Base-by-base conservation (phyloP, 2,797 vertebrate species). In the Orientallactaga sibirica region DNA sequence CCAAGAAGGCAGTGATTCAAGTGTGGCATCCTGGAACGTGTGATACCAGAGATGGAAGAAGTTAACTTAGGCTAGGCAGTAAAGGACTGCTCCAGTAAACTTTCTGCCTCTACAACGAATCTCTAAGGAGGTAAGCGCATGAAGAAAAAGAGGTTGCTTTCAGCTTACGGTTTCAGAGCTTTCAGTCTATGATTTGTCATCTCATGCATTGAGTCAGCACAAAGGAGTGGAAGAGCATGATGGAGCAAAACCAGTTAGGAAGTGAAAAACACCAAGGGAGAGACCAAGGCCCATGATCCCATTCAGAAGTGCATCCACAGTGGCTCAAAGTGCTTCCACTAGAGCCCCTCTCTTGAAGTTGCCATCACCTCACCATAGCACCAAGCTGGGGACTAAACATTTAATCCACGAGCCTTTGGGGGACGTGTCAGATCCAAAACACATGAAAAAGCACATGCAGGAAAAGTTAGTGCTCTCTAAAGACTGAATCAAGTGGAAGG, bases 401-500 rank as follows among this genome's bases (percentile, higher is more conserved):
- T 86, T 86, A 62, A 62, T 52, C 58, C 70, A 62, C 4, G 19
- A 86, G 37, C 19, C 33, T 74, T 9, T 22, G 58, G 62, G 16
- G 58, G 19, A 74, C 18, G n/a, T 22, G 1, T 0, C 58, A 62
- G 55, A 74, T 62, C 27, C 58, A 22, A 86, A 55, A 64, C 62
- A 41, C 43, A 83, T n/a, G 12, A 86, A 55, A 48, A 43, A 78
- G 48, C 25, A 61, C 29, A 41, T 58, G n/a, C 68, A 55, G 22
- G 27, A 73, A 48, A 75, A 83, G 66, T 25, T 4, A 64, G 66
- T 22, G 2, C 24, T 79, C 83, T 55, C 48, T 68, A 62, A 87
- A 79, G 82, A 62, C 27, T n/a, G 81, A 67, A 71, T 66, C 67
- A 83, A 90, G 61, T 73, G 76, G n/a, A 64, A 88, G 73, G 67